Percentiles rank a stretch among this genome's conserved stretches.
Conservation (phyloP, 2,113 vertebrate genomes). For the Larimichthys crocea region DNA sequence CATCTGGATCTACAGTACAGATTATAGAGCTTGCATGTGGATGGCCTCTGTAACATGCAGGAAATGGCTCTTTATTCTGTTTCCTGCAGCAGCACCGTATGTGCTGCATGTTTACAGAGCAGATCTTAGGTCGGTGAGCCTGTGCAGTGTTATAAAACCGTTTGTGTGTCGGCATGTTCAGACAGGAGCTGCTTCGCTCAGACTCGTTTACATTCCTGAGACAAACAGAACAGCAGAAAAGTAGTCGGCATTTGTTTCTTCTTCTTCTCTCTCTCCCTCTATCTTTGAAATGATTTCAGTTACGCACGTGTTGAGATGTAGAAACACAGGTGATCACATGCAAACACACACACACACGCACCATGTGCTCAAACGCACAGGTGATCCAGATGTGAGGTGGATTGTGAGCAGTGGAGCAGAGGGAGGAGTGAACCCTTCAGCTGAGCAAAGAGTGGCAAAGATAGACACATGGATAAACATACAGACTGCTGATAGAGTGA, state of each 20-base stretch:
- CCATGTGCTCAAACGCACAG: background rate
- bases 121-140: constrained; percentile 36
- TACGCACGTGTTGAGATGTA: constrained; percentile 5
- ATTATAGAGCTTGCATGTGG: constrained; percentile 27
- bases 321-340: background rate
- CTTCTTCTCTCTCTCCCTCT: background rate
- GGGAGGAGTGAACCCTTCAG: constrained; percentile 21
- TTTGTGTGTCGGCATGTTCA: constrained; percentile 63
- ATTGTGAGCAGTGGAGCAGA: constrained; percentile 2
- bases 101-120: constrained; percentile 58
- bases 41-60: constrained; percentile 17
- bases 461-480: constrained; percentile 16
- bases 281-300: constrained; percentile 9
- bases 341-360: constrained; percentile 10
- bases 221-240: constrained; percentile 67
- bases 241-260: constrained; percentile 28
- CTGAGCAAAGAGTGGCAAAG: constrained; percentile 34
- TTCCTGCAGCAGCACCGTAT: constrained; percentile 44
- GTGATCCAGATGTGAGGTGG: constrained; percentile 31
- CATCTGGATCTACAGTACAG: constrained; percentile 19
- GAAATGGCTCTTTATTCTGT: constrained; percentile 51
- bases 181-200: constrained; percentile 70
- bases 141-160: constrained; percentile 60
- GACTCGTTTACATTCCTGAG: constrained; percentile 79
- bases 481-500: constrained; percentile 49